Conservation (phyloP, 2,888 invertebrate genomes). For the Perizoma affinitatum region DNA sequence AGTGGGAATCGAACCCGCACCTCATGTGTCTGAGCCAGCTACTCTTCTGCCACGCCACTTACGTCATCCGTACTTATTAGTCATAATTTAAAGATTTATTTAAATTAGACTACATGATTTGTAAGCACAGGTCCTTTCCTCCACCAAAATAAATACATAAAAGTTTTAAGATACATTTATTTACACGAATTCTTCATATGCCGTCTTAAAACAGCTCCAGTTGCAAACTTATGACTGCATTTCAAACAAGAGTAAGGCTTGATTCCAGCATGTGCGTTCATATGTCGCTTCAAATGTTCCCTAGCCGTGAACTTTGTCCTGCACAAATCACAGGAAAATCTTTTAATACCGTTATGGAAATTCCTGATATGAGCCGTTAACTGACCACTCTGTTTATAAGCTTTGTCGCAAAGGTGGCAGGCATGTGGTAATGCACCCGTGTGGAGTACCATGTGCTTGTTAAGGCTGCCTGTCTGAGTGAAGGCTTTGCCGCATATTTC, state of each 20-base stretch:
- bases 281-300: constrained; percentile 8
- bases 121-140: too few relatives aligned
- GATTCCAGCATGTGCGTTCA: constrained; percentile 8
- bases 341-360: background rate
- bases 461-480: background rate
- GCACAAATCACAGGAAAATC: constrained; percentile 6
- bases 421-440: constrained; percentile 3
- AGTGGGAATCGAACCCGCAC: too few relatives aligned
- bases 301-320: constrained; percentile 3
- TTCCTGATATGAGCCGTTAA: constrained; percentile 5
- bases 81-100: too few relatives aligned
- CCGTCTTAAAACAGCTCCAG: background rate
- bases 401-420: constrained; percentile 5
- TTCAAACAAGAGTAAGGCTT: constrained; percentile 8
- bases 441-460: constrained; percentile 10
- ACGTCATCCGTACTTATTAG: too few relatives aligned
- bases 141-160: too few relatives aligned
- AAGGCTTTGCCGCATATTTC: constrained; percentile 8
- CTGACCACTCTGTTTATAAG: constrained; percentile 10
- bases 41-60: too few relatives aligned
- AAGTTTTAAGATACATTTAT: background rate
- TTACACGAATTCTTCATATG: constrained; percentile 18
- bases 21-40: too few relatives aligned
- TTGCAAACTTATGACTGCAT: constrained; percentile 7
- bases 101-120: too few relatives aligned